Percentiles rank a stretch among this genome's conserved stretches.
phyloP scores from a whole-genome alignment of 2,888 invertebrate genomes.

The Dynastes hyllus region DNA sequence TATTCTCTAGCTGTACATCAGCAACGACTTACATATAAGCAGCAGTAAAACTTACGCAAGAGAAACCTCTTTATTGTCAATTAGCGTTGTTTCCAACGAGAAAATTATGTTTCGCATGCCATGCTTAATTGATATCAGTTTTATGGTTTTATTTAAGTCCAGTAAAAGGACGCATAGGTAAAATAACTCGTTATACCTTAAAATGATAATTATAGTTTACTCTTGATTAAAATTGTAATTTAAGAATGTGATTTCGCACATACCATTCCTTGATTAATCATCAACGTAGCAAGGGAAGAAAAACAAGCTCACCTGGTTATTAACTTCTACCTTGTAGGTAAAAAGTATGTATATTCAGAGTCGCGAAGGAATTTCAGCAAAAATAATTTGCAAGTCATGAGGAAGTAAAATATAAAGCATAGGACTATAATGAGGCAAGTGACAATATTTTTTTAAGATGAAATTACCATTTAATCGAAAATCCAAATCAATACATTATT shows the following conservation, averaged over 20 bases:
- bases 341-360: neutral
- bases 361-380: neutral
- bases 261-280: conserved; percentile 19
- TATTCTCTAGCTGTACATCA: neutral
- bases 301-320: neutral
- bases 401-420: no score
- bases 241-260: conserved; percentile 18
- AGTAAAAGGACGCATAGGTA: neutral
- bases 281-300: neutral
- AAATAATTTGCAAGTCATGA: no score
- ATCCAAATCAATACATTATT: no score
- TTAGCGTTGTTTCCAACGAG: neutral
- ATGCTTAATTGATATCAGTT: conserved; percentile 30
- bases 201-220: conserved; percentile 19
- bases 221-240: conserved; percentile 23
- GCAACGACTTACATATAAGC: neutral
- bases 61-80: neutral
- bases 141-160: conserved; percentile 1
- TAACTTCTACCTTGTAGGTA: neutral
- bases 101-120: conserved; percentile 20
- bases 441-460: no score
- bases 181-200: conserved; percentile 1
- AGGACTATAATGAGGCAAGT: no score
- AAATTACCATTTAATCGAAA: no score
- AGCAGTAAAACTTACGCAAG: conserved; percentile 1